Evolutionary conservation across 1,140 invertebrate genomes (phyloP), one percentile per base, ranked within the genome.

Genomic region (Melanaphis sacchari): DNA sequence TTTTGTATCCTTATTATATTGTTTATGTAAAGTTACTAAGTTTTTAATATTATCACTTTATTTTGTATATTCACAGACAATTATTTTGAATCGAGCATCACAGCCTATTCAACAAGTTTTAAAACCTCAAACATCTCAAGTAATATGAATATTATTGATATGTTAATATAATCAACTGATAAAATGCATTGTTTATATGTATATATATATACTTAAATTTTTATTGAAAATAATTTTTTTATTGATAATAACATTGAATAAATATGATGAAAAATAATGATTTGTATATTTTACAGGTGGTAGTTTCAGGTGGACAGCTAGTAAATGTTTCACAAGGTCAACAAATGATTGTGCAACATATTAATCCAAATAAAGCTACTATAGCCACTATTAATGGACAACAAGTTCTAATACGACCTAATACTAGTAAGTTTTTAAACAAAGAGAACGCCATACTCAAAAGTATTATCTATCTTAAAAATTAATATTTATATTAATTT

Each of bases 311-410:
- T 85, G 94, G 95, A 6, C 95, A 96, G 94, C 97, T 97, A 95
- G 97, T 98, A 88, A 96, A 98, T 36, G 96, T 98, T 31, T 97
- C 91, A 97, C 93, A 97, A 97, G 95, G 96, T 97, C 1, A 96
- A 96, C 84, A 59, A 93, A 89, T 93, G 76, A 95, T 98, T 31
- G 97, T 97, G 2, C 97, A 98, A 94, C 97, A 98, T 94, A 95
- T 98, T 76, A 97, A 97, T 1, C 96, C 96, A 41, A 97, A 97
- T 21, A 98, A 97, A 95, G 96, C 98, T 7, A 94, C 94, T 9
- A 95, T 98, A n/a, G 97, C 97, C 6, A 97, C 97, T 11, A 96
- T 98, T 18, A 97, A 97, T 94, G 97, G 97, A 0, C 98, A 98
- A 94, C 97, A 98, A 95, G 97, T 98, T 31, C 95, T 97, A 18